Evolutionary conservation across 2,797 vertebrate species (phyloP).

Genomic region (Cyprinella venusta): DNA sequence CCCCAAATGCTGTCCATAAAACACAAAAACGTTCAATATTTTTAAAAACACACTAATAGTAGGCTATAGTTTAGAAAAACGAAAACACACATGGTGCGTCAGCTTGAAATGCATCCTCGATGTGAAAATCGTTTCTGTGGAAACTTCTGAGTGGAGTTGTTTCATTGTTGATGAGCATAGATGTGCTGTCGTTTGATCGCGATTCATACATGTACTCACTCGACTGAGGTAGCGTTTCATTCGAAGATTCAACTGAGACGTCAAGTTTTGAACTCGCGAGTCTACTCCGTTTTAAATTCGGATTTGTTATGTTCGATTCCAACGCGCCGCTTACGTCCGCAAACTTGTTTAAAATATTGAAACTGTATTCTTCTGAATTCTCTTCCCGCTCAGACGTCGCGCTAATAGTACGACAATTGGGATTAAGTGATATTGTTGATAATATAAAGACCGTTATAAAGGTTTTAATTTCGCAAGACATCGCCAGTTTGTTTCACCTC

Average conservation of each 20-base stretch:
- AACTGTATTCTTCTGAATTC: background rate
- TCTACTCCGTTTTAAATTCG: background rate
- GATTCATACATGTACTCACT: background rate
- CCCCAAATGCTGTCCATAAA: slow-evolving; percentile 60
- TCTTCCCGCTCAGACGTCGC: slow-evolving; percentile 47
- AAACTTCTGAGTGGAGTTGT: background rate
- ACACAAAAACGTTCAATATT: background rate
- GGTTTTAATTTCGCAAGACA: slow-evolving; percentile 67
- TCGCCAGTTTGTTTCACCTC: slow-evolving; percentile 57
- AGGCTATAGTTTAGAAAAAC: background rate
- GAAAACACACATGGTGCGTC: slow-evolving; percentile 65
- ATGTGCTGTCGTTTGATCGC: background rate
- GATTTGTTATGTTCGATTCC: background rate
- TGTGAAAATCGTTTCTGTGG: background rate
- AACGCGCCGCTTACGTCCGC: background rate
- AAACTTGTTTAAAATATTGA: background rate
- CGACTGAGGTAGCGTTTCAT: background rate
- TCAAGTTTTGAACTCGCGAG: background rate
- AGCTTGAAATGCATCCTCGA: slow-evolving; percentile 58
- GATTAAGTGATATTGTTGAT: slow-evolving; percentile 24
- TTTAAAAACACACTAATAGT: too few relatives aligned
- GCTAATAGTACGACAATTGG: slow-evolving; percentile 30
- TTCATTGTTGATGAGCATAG: background rate
- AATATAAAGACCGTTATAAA: slow-evolving; percentile 56
- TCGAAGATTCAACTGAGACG: background rate